Percentiles rank a stretch among this genome's conserved stretches.
phyloP scores from a whole-genome alignment of 2,888 invertebrate species.

The Apeira syringaria region DNA sequence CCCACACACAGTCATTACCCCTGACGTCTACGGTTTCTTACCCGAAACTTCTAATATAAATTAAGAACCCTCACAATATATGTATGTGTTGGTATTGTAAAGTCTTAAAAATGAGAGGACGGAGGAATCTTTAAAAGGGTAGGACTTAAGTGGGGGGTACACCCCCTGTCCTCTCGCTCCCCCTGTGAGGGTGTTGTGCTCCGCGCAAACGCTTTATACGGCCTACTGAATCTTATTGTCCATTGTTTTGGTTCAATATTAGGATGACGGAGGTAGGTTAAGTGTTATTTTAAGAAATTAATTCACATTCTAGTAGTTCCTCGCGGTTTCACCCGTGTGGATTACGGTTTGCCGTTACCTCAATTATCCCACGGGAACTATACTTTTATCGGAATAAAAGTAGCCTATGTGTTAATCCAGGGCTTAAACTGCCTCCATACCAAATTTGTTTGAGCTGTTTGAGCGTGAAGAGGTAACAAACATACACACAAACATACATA shows the following conservation, averaged over 20 bases:
- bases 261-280: slow-evolving; percentile 69
- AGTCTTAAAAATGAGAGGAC: slow-evolving; percentile 83
- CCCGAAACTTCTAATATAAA: slow-evolving; percentile 56
- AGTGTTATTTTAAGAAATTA: slow-evolving; percentile 65
- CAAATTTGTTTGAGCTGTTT: too few species aligned
- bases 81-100: slow-evolving; percentile 79
- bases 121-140: slow-evolving; percentile 82
- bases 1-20: slow-evolving; percentile 41
- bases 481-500: too few species aligned
- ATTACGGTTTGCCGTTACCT: too few species aligned
- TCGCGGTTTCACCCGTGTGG: too few species aligned
- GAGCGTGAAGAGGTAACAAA: too few species aligned
- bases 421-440: too few species aligned
- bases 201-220: slow-evolving; percentile 73
- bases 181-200: slow-evolving; percentile 47
- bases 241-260: slow-evolving; percentile 78
- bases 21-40: slow-evolving; percentile 35
- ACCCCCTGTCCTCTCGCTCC: slow-evolving; percentile 51
- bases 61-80: slow-evolving; percentile 63
- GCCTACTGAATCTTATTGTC: slow-evolving; percentile 75
- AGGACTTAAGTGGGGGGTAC: slow-evolving; percentile 74
- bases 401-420: too few species aligned
- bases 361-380: too few species aligned
- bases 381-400: too few species aligned
- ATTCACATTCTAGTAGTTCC: slow-evolving; percentile 34